A percentile compares a stretch with the other conserved stretches of the same genome.
phyloP scores from a whole-genome alignment of 2,797 vertebrate genomes.

The Astyanax mexicanus region DNA sequence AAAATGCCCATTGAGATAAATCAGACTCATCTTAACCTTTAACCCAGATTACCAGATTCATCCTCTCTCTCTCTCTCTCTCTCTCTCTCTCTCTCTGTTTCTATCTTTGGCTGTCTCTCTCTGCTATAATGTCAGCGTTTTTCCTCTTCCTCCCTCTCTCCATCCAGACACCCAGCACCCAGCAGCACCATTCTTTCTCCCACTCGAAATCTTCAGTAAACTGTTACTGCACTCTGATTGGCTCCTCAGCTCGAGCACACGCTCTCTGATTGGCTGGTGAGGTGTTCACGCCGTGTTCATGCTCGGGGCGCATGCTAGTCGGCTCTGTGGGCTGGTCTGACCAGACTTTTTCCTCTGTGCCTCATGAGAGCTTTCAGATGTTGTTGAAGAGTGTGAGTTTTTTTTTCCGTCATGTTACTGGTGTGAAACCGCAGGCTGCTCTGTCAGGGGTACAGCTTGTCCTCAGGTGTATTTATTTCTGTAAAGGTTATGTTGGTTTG shows the following conservation, averaged over 20 bases:
- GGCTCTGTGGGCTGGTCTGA: slow-evolving; percentile 12
- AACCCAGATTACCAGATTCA: not conserved
- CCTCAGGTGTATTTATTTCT: not conserved
- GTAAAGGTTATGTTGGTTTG: not conserved
- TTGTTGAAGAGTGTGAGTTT: slow-evolving; percentile 23
- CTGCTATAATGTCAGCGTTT: not conserved
- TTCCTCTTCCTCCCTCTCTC: not conserved
- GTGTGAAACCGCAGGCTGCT: too few species aligned
- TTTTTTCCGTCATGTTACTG: slow-evolving; percentile 10
- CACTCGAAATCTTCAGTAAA: not conserved
- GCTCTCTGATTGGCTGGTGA: slow-evolving; percentile 31
- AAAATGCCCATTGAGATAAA: not conserved
- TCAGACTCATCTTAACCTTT: not conserved
- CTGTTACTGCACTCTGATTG: slow-evolving; percentile 31
- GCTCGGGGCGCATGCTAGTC: slow-evolving; percentile 25
- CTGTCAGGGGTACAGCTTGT: slow-evolving; percentile 21
- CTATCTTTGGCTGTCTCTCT: not conserved
- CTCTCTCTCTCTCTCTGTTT: not conserved
- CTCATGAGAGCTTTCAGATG: not conserved
- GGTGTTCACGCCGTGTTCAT: slow-evolving; percentile 40
- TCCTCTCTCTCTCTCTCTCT: not conserved
- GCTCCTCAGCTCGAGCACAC: slow-evolving; percentile 14
- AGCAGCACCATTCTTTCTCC: too few species aligned
- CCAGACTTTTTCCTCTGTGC: not conserved
- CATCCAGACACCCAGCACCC: not conserved